Evolutionary conservation across 2,797 vertebrate species (phyloP).

Genomic region (Oryzias sinensis): DNA sequence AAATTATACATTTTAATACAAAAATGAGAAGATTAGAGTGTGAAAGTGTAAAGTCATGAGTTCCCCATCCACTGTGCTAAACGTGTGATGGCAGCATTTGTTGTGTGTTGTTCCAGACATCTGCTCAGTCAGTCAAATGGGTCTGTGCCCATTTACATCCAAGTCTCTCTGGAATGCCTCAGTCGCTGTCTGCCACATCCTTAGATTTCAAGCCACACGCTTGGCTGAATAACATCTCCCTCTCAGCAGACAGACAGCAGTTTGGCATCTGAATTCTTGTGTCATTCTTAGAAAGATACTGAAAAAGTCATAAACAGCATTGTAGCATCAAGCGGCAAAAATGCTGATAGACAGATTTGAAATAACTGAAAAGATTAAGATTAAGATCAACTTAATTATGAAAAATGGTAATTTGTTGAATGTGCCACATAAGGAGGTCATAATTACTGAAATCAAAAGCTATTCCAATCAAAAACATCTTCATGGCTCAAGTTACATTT

Average conservation of each 20-base stretch:
- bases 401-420: too few species aligned
- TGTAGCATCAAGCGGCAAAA: background rate
- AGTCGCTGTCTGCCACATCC: background rate
- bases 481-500: too few species aligned
- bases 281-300: background rate
- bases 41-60: background rate
- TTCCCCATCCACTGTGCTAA: background rate
- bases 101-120: background rate
- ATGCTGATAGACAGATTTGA: background rate
- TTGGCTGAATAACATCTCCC: background rate
- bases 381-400: too few species aligned
- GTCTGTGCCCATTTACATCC: background rate
- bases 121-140: constrained; percentile 1
- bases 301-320: background rate
- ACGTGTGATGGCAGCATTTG: background rate
- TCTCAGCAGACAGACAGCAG: background rate
- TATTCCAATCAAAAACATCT: too few species aligned
- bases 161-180: constrained; percentile 2
- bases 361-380: too few species aligned
- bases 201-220: background rate
- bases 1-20: background rate
- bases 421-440: too few species aligned
- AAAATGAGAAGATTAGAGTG: background rate
- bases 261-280: background rate
- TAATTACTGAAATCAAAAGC: too few species aligned